Conservation (phyloP, 1,140 invertebrate genomes). For the Anoplolepis gracilipes region DNA sequence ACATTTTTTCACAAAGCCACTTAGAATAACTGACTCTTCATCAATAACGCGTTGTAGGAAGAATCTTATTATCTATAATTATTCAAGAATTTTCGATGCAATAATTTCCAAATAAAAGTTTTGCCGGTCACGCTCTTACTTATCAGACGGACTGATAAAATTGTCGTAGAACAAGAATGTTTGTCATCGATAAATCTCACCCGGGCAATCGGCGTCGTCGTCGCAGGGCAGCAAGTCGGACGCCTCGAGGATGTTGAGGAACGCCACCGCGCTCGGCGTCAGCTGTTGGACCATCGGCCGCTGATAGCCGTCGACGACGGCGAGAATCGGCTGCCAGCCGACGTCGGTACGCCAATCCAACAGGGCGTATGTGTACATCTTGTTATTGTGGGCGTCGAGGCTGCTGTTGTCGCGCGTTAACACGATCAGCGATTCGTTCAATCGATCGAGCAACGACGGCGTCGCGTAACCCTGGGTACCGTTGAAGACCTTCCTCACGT, state of each 20-base stretch:
- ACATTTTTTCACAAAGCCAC: too few species aligned
- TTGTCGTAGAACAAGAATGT: background rate
- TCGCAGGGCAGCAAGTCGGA: slow-evolving; percentile 77
- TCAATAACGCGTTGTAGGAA: too few species aligned
- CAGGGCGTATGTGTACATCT: slow-evolving; percentile 82
- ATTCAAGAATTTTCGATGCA: too few species aligned
- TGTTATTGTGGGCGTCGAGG: slow-evolving; percentile 81
- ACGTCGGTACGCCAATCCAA: slow-evolving; percentile 72
- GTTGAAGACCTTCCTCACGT: slow-evolving; percentile 80
- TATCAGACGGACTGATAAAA: too few species aligned
- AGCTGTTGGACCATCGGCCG: slow-evolving; percentile 78
- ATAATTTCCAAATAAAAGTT: too few species aligned
- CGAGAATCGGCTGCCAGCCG: slow-evolving; percentile 81
- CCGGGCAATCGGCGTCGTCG: slow-evolving; percentile 76
- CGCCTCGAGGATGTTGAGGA: slow-evolving; percentile 74
- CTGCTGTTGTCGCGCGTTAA: slow-evolving; percentile 80
- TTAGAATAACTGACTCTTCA: too few species aligned
- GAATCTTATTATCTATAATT: too few species aligned
- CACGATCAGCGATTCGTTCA: slow-evolving; percentile 82
- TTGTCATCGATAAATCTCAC: slow-evolving; percentile 53
- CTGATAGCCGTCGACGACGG: slow-evolving; percentile 75
- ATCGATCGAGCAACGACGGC: slow-evolving; percentile 76
- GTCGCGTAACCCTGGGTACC: slow-evolving; percentile 76
- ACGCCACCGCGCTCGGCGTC: slow-evolving; percentile 73
- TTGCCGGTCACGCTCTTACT: too few species aligned